Evolutionary conservation across 2,888 invertebrate species (phyloP).

Genomic region (Cataglyphis cursor): DNA sequence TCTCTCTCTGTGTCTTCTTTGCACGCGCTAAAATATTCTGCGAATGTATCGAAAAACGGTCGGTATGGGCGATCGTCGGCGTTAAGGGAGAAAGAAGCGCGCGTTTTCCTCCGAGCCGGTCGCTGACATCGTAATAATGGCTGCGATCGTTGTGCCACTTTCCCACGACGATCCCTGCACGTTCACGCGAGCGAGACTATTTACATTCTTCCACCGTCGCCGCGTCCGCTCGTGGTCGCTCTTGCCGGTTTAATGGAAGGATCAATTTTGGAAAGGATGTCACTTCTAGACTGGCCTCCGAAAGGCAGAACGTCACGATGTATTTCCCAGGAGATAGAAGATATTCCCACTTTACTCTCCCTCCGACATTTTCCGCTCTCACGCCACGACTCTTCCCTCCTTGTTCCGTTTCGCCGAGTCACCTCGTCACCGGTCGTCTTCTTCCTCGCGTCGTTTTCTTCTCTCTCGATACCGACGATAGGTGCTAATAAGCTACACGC

Average conservation of each 20-base stretch:
- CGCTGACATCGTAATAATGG: conserved; percentile 58
- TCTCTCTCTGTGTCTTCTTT: background rate
- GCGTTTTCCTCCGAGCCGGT: conserved; percentile 34
- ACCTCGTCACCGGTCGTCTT: background rate
- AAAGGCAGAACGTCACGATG: conserved; percentile 59
- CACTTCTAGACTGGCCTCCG: conserved; percentile 51
- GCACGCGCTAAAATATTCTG: conserved; percentile 35
- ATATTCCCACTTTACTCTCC: conserved; percentile 44
- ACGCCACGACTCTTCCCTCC: background rate
- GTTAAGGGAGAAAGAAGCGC: conserved; percentile 43
- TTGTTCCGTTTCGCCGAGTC: conserved; percentile 26
- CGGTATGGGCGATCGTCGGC: conserved; percentile 20
- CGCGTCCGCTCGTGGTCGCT: conserved; percentile 20
- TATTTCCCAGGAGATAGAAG: conserved; percentile 66
- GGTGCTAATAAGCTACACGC: conserved; percentile 29
- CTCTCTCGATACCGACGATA: conserved; percentile 19
- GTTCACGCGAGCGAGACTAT: conserved; percentile 6
- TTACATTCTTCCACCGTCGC: conserved; percentile 42
- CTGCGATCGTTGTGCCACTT: conserved; percentile 40
- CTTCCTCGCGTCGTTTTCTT: background rate
- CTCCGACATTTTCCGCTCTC: conserved; percentile 7
- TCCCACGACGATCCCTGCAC: conserved; percentile 17
- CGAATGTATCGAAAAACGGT: conserved; percentile 33
- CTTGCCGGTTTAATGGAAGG: conserved; percentile 42
- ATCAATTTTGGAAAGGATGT: conserved; percentile 62